Evolutionary conservation across 1,140 invertebrate species (phyloP), one percentile per base, ranked within the genome.

Genomic region (Philotrypesis tridentata): DNA sequence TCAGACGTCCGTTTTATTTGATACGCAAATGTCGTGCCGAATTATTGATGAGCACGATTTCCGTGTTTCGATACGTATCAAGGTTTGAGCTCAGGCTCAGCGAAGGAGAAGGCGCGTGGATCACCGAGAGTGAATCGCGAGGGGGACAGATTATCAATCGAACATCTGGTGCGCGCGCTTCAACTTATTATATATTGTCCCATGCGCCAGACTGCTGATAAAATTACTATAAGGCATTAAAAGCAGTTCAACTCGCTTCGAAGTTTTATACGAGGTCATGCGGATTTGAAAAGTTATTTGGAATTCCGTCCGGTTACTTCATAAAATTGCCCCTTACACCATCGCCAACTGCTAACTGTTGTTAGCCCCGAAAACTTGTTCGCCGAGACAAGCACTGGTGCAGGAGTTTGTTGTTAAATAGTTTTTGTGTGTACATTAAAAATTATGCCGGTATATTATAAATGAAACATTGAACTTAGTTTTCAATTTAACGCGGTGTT

Each of bases 61-160:
- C n/a, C n/a, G 9, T 23, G 40, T 43, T 43, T 4, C 40, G 4
- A 43, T 61, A 14, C 17, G 55, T n/a, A 25, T 71, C 70, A 71
- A 40, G n/a, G n/a, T 71, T 43, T 4, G 68, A n/a, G 17, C 37
- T 21, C 17, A 70, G 21, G 27, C 31, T 68, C n/a, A n/a, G 23
- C 33, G 33, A 14, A 14, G 11, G 7, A 12, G 60, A 61, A 25
- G 12, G 12, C 27, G 43, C 5, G 7, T 25, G 25, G 55, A 73
- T 43, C 55, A 25, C n/a, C 37, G 37, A 43, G 12, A 8, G n/a
- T n/a, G n/a, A n/a, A n/a, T n/a, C n/a, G n/a, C n/a, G n/a, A n/a
- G n/a, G n/a, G n/a, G 3, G 48, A 21, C 71, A 73, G 43, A 73
- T 73, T 73, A 55, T 73, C 71, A 73, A 73, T 73, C 71, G 71